phyloP scores from a whole-genome alignment of 2,888 invertebrate genomes.

The Erebia palarica region DNA sequence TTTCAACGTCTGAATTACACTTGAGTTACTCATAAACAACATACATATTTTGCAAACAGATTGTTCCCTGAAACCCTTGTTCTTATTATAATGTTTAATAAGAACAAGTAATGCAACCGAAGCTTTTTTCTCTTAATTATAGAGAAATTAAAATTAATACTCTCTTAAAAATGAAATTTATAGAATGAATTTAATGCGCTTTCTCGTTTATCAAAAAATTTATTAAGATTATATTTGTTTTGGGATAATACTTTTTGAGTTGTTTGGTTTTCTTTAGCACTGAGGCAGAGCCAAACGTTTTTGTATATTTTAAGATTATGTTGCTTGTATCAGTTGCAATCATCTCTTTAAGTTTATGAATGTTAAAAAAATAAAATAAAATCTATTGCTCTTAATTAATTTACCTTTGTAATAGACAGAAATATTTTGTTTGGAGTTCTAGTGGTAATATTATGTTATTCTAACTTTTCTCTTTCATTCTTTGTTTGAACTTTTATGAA shows the following conservation, averaged over 20 bases:
- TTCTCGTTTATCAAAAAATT: conserved; percentile 45
- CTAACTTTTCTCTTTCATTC: conserved; percentile 16
- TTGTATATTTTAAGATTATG: conserved; percentile 13
- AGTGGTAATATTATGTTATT: conserved; percentile 2
- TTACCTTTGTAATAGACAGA: conserved; percentile 36
- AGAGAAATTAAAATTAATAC: conserved; percentile 27
- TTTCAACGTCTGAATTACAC: conserved; percentile 28
- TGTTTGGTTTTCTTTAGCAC: conserved; percentile 43
- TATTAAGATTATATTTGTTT: conserved; percentile 57
- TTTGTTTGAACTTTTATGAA: conserved; percentile 40
- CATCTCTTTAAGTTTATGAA: conserved; percentile 39
- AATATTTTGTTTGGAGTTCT: neutral
- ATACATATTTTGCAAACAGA: neutral
- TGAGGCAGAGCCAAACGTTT: conserved; percentile 37
- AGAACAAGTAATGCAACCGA: no score
- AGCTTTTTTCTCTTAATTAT: neutral
- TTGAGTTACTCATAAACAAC: conserved; percentile 2
- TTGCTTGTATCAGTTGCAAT: conserved; percentile 30
- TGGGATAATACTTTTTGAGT: conserved; percentile 35
- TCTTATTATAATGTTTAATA: conserved; percentile 25
- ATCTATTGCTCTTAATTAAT: conserved; percentile 36
- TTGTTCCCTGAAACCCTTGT: conserved; percentile 26
- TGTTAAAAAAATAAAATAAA: conserved; percentile 32
- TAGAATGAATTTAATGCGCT: conserved; percentile 61
- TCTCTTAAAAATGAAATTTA: conserved; percentile 47